Evolutionary conservation across 2,888 invertebrate genomes (phyloP).

Genomic region (Xestia sexstrigata): DNA sequence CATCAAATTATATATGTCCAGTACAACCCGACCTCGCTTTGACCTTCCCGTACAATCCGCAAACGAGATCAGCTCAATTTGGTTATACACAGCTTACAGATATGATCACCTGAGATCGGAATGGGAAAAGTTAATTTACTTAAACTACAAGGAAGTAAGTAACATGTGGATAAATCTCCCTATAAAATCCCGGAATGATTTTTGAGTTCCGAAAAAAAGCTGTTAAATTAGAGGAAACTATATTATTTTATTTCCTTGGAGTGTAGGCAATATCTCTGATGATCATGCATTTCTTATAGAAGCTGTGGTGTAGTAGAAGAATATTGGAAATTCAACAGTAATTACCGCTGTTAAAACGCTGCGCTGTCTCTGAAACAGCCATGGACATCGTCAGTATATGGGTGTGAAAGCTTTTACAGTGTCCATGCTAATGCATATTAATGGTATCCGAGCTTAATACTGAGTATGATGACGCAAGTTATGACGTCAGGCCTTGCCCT

Average conservation of each 20-base stretch:
- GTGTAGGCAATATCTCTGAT: background rate
- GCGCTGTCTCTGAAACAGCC: conserved; percentile 15
- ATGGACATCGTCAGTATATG: conserved; percentile 32
- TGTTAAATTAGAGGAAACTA: too few relatives aligned
- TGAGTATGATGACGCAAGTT: conserved; percentile 63
- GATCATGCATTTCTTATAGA: background rate
- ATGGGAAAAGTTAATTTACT: background rate
- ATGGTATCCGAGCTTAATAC: conserved; percentile 66
- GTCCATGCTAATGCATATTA: conserved; percentile 75
- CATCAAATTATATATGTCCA: too few relatives aligned
- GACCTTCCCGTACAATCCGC: too few relatives aligned
- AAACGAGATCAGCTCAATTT: too few relatives aligned
- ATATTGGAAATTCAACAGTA: conserved; percentile 10
- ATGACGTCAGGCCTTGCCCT: conserved; percentile 72
- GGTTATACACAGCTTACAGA: too few relatives aligned
- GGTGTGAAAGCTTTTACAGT: conserved; percentile 62
- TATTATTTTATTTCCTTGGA: too few relatives aligned
- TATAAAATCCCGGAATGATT: too few relatives aligned
- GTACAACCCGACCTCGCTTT: too few relatives aligned
- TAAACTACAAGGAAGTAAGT: too few relatives aligned
- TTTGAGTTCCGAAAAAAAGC: too few relatives aligned
- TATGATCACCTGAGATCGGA: background rate
- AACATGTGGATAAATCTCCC: too few relatives aligned
- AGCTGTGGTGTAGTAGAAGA: background rate
- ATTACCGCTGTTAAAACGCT: background rate